Evolutionary conservation across 2,888 invertebrate genomes (phyloP), one percentile per base, ranked within the genome.

Genomic region (Poecilus cupreus): DNA sequence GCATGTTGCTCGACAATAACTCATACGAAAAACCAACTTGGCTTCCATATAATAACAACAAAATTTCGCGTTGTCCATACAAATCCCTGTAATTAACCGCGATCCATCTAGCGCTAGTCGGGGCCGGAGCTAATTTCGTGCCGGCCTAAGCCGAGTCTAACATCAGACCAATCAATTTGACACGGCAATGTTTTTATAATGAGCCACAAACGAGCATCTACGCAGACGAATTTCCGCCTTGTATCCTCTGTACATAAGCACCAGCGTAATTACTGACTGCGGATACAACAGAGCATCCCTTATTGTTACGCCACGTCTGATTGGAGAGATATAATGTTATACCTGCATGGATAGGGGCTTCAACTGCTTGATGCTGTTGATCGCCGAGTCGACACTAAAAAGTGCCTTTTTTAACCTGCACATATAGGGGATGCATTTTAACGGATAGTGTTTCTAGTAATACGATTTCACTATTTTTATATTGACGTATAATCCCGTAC

Each of bases 181-280:
- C 74, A 49, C 74, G 74, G 49, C 74, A 74, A 74, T 74, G 74
- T 74, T 74, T 74, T 74, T 74, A 74, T 74, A 74, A 74, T 70
- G 70, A 70, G 70, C 39, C 37, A 70, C 70, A 70, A 70, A 70
- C 43, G 70, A 70, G 43, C 39, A 70, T 18, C 70, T 6, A 16
- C 11, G 1, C 39, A 22, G 11, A 16, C 20, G 3, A 70, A 20
- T 39, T 20, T 37, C 4, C 8, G 16, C 39, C 39, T 20, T 70
- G 18, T 70, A 8, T 5, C 16, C 16, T 10, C 3, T 57, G 57
- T 13, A 13, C n/a, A 46, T 10, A 46, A 13, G 10, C 1, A 46
- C 46, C n/a, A 46, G 4, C n/a, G n/a, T 13, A 13, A 46, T 46
- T 13, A 46, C 13, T 46, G n/a, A 10, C 4, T 46, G 13, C 11